Evolutionary conservation across 2,888 invertebrate genomes (phyloP).

Genomic region (Cheilosia impressa): DNA sequence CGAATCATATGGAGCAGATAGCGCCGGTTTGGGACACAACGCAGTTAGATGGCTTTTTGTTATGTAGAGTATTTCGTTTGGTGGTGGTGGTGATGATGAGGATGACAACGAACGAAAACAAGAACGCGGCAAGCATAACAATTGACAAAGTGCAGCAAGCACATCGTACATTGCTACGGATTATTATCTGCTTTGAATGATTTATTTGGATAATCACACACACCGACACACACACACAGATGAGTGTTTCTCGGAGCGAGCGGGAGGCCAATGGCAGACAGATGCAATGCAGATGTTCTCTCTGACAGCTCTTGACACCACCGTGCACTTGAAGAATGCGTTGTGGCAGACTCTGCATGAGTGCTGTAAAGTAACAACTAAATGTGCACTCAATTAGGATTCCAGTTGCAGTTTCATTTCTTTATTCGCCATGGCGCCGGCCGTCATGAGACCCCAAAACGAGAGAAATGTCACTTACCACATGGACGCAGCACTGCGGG

Average conservation of each 20-base stretch:
- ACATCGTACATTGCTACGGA: constrained; percentile 66
- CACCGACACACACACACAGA: no score
- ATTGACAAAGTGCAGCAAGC: constrained; percentile 70
- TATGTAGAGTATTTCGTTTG: constrained; percentile 8
- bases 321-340: constrained; percentile 68
- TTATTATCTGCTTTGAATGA: constrained; percentile 72
- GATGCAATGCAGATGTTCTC: constrained; percentile 68
- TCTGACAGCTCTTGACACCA: constrained; percentile 69
- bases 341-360: constrained; percentile 26
- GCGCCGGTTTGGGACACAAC: constrained; percentile 1
- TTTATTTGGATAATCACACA: constrained; percentile 65
- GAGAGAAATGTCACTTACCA: constrained; percentile 48
- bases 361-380: constrained; percentile 24
- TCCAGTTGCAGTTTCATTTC: constrained; percentile 23
- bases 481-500: constrained; percentile 18
- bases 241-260: not conserved
- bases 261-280: constrained; percentile 39
- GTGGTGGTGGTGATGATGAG: constrained; percentile 52
- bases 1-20: constrained; percentile 56
- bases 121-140: constrained; percentile 73
- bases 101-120: constrained; percentile 67
- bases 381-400: constrained; percentile 70
- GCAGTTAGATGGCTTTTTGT: constrained; percentile 49
- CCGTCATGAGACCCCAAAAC: not conserved
- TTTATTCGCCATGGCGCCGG: constrained; percentile 55